A percentile compares a stretch with the other conserved stretches of the same genome.
These are phyloP conservation scores for Luscinia megarhynchos DNA, from an alignment of 2,797 vertebrate genomes.

Conservation along the genomic window DNA sequence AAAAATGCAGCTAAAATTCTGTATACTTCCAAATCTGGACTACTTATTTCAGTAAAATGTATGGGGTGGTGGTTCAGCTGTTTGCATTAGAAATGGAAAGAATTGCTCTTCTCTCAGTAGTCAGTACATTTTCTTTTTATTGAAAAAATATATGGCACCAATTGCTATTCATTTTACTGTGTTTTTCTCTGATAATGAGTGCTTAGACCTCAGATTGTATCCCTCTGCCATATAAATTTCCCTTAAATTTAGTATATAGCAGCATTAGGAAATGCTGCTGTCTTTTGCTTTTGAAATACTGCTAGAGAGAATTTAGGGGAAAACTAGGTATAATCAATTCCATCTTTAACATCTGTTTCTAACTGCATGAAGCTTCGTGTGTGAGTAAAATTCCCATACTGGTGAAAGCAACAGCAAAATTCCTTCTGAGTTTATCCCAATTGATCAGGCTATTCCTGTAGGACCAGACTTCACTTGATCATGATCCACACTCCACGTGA, in stretches of 20 bases:
- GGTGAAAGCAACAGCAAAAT: slow-evolving; percentile 1
- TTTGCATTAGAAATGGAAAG: neutral
- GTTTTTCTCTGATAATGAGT: neutral
- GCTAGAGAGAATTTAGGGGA: neutral
- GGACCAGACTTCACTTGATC: neutral
- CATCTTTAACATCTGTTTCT: slow-evolving; percentile 55
- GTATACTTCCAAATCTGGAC: neutral
- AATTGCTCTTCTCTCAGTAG: neutral
- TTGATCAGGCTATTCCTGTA: slow-evolving; percentile 8
- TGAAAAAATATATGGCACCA: neutral
- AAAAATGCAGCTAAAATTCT: neutral
- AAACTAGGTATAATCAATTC: slow-evolving; percentile 32
- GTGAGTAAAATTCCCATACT: neutral
- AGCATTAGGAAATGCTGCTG: neutral
- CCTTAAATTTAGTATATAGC: neutral
- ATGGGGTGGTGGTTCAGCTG: neutral
- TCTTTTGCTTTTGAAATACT: neutral
- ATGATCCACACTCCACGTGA: neutral
- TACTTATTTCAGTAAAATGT: neutral
- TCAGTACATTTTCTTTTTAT: neutral
- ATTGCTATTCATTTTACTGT: neutral
- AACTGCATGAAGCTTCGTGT: neutral
- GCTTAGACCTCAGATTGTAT: neutral
- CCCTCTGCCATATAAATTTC: neutral
- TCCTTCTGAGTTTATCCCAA: slow-evolving; percentile 6